A percentile compares a stretch with the other conserved stretches of the same genome.
Evolutionary conservation across 2,888 invertebrate species (phyloP).

Genomic region (Lithophane ornitopus): DNA sequence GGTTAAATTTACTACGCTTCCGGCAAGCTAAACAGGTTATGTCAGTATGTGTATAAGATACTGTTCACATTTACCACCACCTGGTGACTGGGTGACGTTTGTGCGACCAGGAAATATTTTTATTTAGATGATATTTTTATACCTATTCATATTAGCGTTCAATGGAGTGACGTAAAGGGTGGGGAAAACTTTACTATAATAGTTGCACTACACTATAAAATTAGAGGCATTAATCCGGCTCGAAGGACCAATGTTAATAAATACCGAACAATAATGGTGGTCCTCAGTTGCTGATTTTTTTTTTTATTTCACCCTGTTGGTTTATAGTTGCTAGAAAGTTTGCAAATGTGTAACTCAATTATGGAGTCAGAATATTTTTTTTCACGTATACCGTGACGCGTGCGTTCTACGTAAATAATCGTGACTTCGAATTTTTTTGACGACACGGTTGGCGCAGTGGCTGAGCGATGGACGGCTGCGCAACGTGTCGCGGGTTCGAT

Average conservation of each 20-base stretch:
- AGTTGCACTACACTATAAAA: background rate
- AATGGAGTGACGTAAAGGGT: background rate
- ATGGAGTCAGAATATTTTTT: no score
- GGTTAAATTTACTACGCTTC: constrained; percentile 34
- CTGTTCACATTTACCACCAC: no score
- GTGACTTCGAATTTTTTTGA: no score
- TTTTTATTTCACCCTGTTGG: constrained; percentile 22
- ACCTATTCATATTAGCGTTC: background rate
- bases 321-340: constrained; percentile 6
- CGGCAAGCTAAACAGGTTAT: constrained; percentile 34
- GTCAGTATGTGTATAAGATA: constrained; percentile 2
- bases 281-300: constrained; percentile 6
- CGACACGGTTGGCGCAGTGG: no score
- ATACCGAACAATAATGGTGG: background rate
- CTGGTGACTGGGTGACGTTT: background rate
- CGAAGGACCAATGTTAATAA: no score
- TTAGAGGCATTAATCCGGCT: background rate
- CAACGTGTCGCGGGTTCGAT: no score
- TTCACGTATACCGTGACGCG: no score
- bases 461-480: no score
- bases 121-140: background rate
- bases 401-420: no score
- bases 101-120: background rate
- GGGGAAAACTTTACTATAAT: no score
- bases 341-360: background rate